Evolutionary conservation across 2,888 invertebrate genomes (phyloP).

Genomic region (Hypolimnas misippus): DNA sequence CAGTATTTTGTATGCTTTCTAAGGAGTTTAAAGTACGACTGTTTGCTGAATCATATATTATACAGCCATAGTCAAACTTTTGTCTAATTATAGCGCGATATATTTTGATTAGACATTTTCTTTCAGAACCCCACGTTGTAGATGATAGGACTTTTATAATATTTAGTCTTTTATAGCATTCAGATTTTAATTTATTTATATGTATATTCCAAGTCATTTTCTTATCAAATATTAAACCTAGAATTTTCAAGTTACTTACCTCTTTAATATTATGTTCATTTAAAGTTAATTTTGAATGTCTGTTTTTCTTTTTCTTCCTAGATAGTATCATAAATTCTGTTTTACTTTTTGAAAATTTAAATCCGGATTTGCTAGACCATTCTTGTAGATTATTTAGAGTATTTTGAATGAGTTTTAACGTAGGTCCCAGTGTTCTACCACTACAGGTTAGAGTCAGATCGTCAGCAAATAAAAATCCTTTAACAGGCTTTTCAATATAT

Average conservation of each 20-base stretch:
- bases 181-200: conserved; percentile 33
- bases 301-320: conserved; percentile 22
- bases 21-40: conserved; percentile 11
- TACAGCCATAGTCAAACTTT: conserved; percentile 32
- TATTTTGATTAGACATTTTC: conserved; percentile 25
- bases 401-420: conserved; percentile 29
- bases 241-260: conserved; percentile 30
- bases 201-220: conserved; percentile 33
- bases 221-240: conserved; percentile 33
- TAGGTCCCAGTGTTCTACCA: conserved; percentile 16
- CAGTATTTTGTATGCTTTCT: conserved; percentile 42
- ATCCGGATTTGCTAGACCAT: conserved; percentile 28
- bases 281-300: conserved; percentile 14
- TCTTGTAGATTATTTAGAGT: conserved; percentile 30
- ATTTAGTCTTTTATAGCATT: conserved; percentile 36
- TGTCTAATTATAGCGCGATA: conserved; percentile 34
- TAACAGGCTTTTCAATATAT: conserved; percentile 25
- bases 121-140: conserved; percentile 33
- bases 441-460: conserved; percentile 30
- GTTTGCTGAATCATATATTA: conserved; percentile 35
- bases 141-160: conserved; percentile 34
- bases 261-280: conserved; percentile 24
- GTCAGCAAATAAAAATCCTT: conserved; percentile 33
- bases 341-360: conserved; percentile 36
- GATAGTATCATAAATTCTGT: conserved; percentile 34